Conservation (phyloP, 1,140 invertebrate species). For the Nylanderia fulva region DNA sequence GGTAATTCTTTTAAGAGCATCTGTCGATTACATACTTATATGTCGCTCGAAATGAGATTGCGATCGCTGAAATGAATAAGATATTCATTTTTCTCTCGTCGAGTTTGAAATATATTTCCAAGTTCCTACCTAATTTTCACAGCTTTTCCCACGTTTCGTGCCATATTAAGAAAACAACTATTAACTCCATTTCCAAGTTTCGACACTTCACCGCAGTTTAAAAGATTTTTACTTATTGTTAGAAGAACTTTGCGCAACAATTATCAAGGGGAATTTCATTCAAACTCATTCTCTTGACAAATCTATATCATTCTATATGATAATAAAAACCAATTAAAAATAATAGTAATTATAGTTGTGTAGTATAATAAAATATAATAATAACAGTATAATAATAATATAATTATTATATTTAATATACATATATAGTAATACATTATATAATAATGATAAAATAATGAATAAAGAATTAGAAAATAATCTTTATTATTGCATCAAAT, state of each 20-base stretch:
- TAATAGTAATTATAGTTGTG: not conserved
- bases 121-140: not conserved
- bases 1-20: conserved; percentile 19
- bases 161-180: not conserved
- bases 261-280: not conserved
- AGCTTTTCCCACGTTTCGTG: not conserved
- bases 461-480: not conserved
- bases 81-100: not conserved
- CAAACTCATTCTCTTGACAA: not conserved
- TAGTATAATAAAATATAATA: not conserved
- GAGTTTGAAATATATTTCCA: not conserved
- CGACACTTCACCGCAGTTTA: not conserved
- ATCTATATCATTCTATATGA: not conserved
- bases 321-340: not conserved
- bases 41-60: not conserved
- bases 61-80: not conserved
- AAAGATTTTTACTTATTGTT: not conserved
- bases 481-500: not conserved
- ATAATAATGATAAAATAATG: not conserved
- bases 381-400: not conserved
- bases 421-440: no score
- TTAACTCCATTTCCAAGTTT: conserved; percentile 16
- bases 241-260: not conserved
- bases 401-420: no score
- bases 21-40: not conserved